phyloP scores from a whole-genome alignment of 2,797 vertebrate species.

The Toxotes lorentzi region DNA sequence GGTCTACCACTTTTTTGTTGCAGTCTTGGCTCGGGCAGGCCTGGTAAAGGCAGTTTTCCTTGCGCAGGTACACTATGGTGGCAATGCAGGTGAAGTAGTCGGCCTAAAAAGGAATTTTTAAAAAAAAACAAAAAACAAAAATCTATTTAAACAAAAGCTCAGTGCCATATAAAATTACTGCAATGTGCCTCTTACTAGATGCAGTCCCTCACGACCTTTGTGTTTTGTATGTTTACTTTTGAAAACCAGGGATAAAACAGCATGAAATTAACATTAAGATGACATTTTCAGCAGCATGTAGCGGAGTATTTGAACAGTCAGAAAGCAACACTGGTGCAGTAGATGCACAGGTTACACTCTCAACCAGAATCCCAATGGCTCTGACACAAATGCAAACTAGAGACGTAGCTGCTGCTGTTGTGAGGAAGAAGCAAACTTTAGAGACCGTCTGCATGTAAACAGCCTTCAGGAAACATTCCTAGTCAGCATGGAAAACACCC shows the following conservation, averaged over 20 bases:
- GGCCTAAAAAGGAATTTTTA: slow-evolving; percentile 83
- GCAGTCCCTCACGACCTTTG: slow-evolving; percentile 11
- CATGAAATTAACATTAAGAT: slow-evolving; percentile 47
- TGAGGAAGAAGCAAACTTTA: slow-evolving; percentile 32
- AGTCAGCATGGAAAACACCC: slow-evolving; percentile 22
- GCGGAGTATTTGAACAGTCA: slow-evolving; percentile 2
- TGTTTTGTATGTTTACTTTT: slow-evolving; percentile 14
- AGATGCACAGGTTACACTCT: slow-evolving; percentile 18
- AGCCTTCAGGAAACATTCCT: slow-evolving; percentile 50
- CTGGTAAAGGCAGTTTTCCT: slow-evolving; percentile 97
- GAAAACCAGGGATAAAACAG: slow-evolving; percentile 24
- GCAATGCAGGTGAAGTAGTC: slow-evolving; percentile 95
- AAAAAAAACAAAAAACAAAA: slow-evolving; percentile 16
- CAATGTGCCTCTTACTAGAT: not conserved
- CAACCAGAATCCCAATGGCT: slow-evolving; percentile 31
- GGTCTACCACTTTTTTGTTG: slow-evolving; percentile 98
- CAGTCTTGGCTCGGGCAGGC: slow-evolving; percentile 95
- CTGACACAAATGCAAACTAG: slow-evolving; percentile 51
- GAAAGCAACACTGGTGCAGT: slow-evolving; percentile 33
- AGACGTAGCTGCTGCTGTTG: slow-evolving; percentile 31
- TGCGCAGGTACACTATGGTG: slow-evolving; percentile 93
- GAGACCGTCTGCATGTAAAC: slow-evolving; percentile 52
- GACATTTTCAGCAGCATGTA: slow-evolving; percentile 36
- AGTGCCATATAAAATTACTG: not conserved
- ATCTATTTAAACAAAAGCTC: not conserved